Evolutionary conservation across 2,888 invertebrate genomes (phyloP).

Genomic region (Ochropacha duplaris): DNA sequence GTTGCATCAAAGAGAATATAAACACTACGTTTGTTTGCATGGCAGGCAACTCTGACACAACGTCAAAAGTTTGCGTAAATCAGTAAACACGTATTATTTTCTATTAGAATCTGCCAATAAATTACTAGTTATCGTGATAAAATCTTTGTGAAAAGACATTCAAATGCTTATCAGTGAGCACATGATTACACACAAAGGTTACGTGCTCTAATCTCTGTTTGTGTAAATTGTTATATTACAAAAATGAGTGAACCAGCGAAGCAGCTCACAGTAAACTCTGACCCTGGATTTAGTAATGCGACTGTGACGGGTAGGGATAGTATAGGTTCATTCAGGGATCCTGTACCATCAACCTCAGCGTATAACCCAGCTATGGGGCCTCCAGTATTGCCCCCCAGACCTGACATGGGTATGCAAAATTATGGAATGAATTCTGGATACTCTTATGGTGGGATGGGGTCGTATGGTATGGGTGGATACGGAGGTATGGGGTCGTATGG

Average conservation of each 20-base stretch:
- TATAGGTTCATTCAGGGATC: constrained; percentile 50
- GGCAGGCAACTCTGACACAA: too few species aligned
- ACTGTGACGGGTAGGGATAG: constrained; percentile 33
- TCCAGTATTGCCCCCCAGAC: constrained; percentile 63
- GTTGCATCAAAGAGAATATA: too few species aligned
- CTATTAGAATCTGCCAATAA: constrained; percentile 10
- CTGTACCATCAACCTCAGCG: constrained; percentile 51
- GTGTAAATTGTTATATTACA: constrained; percentile 17
- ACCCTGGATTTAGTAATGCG: constrained; percentile 52
- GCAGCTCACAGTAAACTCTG: constrained; percentile 52
- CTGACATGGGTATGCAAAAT: constrained; percentile 49
- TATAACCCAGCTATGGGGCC: constrained; percentile 29
- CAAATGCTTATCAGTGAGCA: constrained; percentile 39
- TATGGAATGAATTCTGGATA: constrained; percentile 48
- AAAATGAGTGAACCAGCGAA: constrained; percentile 64
- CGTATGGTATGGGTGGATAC: constrained; percentile 35
- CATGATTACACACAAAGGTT: constrained; percentile 21
- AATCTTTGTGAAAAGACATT: constrained; percentile 11
- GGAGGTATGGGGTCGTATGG: constrained; percentile 22
- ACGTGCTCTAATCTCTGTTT: constrained; percentile 26
- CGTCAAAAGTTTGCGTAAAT: too few species aligned
- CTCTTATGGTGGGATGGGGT: constrained; percentile 23
- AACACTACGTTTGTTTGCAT: too few species aligned
- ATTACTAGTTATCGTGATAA: constrained; percentile 12
- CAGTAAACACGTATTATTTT: too few species aligned